A percentile compares a stretch with the other conserved stretches of the same genome.
These are phyloP conservation scores for Sycophaga agraensis DNA, from an alignment of 1,140 invertebrate species.

Conservation along the genomic window DNA sequence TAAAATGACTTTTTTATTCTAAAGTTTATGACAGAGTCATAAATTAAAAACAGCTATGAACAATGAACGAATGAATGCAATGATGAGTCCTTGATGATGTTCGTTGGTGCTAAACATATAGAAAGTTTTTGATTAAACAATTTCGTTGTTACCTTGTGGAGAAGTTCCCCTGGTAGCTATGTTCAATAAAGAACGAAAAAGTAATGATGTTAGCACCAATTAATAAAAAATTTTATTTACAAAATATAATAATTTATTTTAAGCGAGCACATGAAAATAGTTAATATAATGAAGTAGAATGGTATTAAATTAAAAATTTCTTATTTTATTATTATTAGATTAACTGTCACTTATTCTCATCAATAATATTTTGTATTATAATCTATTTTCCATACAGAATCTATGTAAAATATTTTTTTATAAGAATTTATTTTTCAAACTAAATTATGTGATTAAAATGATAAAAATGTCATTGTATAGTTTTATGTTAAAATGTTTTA, in stretches of 20 bases:
- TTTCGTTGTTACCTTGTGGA: slow-evolving; percentile 48
- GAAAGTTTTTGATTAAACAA: slow-evolving; percentile 39
- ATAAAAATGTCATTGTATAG: too few species aligned
- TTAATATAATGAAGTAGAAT: too few species aligned
- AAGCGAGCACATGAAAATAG: too few species aligned
- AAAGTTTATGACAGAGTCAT: slow-evolving; percentile 29
- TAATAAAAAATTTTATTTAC: neutral
- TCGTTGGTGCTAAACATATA: slow-evolving; percentile 43
- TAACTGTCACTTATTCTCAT: too few species aligned
- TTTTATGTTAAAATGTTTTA: too few species aligned
- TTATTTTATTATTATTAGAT: neutral
- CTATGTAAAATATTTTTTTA: neutral
- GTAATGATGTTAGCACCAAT: slow-evolving; percentile 34
- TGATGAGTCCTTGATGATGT: slow-evolving; percentile 41
- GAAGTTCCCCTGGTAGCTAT: slow-evolving; percentile 46
- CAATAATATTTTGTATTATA: too few species aligned
- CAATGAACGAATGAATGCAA: slow-evolving; percentile 41
- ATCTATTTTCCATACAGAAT: too few species aligned
- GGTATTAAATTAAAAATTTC: neutral
- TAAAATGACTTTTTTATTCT: slow-evolving; percentile 21
- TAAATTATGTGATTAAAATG: too few species aligned
- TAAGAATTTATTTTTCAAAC: neutral
- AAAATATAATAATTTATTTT: neutral
- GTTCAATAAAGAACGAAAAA: slow-evolving; percentile 45
- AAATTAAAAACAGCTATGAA: slow-evolving; percentile 34